Evolutionary conservation across 2,113 vertebrate genomes (phyloP), one percentile per base, ranked within the genome.

Genomic region (Microtus pennsylvanicus): DNA sequence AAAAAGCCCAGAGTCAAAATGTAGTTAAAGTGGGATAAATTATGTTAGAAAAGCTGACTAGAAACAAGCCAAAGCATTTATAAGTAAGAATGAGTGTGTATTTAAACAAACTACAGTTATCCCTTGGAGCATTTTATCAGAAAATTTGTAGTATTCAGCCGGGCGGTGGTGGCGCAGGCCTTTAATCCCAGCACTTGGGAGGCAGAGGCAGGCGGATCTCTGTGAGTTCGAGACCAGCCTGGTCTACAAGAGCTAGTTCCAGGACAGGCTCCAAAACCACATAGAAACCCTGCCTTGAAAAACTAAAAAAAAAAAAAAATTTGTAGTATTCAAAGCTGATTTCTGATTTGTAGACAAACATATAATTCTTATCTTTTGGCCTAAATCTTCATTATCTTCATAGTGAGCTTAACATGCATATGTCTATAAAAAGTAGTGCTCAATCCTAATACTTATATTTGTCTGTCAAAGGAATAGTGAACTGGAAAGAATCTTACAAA

Each of bases 331-430:
- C 75, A 94, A 94, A 90, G 38, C 69, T 88, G 77, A 58, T n/a
- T 91, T 93, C 7, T 70, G 72, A 80, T 80, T 35, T 72, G 8
- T 75, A 69, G 28, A 70, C 63, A 81, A 85, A 7, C 13, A 30
- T 30, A 17, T 16, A 87, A 5, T 65, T 26, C 55, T 89, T 70
- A 76, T 58, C 42, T 28, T 47, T 12, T 16, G 45, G 42, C 26
- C 90, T 95, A 76, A 89, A 52, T 94, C 74, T 83, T 89, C 82
- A 81, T 72, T 77, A 61, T 94, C 75, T 85, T 89, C 82, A 81
- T 58, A 82, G 24, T n/a, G 82, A 45, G 12, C 16, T 91, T 93
- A 87, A 90, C 63, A 58, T 91, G 13, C 19, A 14, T 45, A 63
- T 42, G 22, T 63, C 33, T 74, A 70, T 61, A 14, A 38, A 47